Evolutionary conservation across 2,113 vertebrate species (phyloP).

Genomic region (Malurus elegans): DNA sequence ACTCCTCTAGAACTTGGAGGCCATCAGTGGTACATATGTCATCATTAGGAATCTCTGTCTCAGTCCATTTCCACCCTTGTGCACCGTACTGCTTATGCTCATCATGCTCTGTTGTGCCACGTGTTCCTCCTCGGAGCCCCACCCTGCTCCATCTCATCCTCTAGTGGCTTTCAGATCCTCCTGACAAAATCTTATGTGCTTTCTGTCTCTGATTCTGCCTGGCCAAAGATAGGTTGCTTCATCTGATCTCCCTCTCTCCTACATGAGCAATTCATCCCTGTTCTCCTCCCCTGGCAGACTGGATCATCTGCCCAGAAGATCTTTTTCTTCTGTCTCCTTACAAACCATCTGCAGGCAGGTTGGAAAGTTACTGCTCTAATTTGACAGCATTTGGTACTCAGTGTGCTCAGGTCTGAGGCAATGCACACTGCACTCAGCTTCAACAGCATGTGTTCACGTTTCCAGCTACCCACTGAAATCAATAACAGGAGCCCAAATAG

Average conservation of each 20-base stretch:
- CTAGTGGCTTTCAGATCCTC: not conserved
- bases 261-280: not conserved
- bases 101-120: rapidly evolving
- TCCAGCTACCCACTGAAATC: not conserved
- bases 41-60: not conserved
- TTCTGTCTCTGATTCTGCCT: not conserved
- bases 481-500: not conserved
- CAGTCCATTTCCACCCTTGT: not conserved
- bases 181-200: not conserved
- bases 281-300: not conserved
- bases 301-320: not conserved
- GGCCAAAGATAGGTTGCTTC: not conserved
- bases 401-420: not conserved
- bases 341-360: not conserved
- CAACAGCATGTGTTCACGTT: not conserved
- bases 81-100: not conserved
- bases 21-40: rapidly evolving
- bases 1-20: not conserved
- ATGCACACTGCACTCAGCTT: not conserved
- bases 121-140: not conserved
- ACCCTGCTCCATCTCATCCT: rapidly evolving
- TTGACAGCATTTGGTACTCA: not conserved
- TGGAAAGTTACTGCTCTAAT: not conserved
- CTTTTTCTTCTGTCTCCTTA: not conserved
- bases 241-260: not conserved